Conservation (phyloP, 2,113 vertebrate genomes). For the Labeo rohita region DNA sequence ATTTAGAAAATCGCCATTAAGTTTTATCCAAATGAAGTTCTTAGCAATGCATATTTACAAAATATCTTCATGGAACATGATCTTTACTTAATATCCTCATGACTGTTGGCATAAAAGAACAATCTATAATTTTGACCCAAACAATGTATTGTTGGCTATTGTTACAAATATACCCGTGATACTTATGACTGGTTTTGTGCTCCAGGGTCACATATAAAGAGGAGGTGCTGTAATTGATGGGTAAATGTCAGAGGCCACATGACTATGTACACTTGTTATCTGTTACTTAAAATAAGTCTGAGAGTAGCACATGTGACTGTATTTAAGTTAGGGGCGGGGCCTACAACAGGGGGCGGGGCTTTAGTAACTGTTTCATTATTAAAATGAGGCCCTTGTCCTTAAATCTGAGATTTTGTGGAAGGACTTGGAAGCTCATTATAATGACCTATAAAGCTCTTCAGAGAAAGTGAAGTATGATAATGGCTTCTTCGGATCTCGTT, state of each 20-base stretch:
- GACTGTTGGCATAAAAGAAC: no score
- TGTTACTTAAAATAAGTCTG: no score
- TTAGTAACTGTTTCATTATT: neutral
- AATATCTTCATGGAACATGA: no score
- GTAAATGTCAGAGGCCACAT: neutral
- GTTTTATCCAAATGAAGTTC: no score
- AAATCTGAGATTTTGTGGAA: neutral
- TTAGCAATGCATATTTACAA: no score
- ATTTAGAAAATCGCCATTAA: no score
- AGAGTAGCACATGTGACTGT: no score
- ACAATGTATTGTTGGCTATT: no score
- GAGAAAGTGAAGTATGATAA: neutral
- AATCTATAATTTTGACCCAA: no score
- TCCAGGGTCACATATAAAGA: neutral
- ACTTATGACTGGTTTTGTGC: no score
- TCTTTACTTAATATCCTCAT: no score
- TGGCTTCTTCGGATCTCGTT: neutral
- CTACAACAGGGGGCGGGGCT: neutral
- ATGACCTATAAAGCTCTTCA: neutral
- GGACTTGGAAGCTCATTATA: neutral
- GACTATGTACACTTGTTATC: neutral
- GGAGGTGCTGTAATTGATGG: neutral
- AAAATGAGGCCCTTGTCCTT: neutral
- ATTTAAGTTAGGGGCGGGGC: neutral
- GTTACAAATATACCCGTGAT: no score